A percentile compares a stretch with the other conserved stretches of the same genome.
phyloP scores from a whole-genome alignment of 1,140 invertebrate genomes.

The Triops cancriformis region DNA sequence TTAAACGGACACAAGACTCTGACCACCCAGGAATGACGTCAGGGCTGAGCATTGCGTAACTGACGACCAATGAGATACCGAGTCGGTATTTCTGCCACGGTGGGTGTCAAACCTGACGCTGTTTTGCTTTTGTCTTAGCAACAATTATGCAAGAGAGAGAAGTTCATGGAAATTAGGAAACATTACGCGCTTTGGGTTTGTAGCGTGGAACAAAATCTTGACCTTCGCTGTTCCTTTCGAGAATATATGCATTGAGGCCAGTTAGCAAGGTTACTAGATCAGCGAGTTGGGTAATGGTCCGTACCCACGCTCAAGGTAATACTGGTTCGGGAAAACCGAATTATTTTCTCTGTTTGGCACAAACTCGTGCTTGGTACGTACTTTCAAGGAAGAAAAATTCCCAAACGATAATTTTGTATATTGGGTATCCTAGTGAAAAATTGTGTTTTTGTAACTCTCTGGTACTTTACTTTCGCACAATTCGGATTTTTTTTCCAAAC shows the following conservation, averaged over 20 bases:
- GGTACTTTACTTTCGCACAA: too few species aligned
- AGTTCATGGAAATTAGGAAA: too few species aligned
- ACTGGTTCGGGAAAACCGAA: neutral
- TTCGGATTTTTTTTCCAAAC: too few species aligned
- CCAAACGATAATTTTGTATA: neutral
- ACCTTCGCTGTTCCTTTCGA: neutral
- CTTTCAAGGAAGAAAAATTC: neutral
- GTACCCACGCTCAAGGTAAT: neutral
- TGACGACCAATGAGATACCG: too few species aligned
- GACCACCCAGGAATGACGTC: neutral
- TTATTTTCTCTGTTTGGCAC: neutral
- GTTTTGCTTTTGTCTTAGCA: too few species aligned
- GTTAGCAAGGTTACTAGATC: neutral
- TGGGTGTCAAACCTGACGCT: too few species aligned
- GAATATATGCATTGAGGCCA: slow-evolving; percentile 2
- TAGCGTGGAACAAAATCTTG: neutral
- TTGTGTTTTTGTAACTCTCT: too few species aligned
- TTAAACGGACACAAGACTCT: neutral
- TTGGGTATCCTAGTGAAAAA: too few species aligned
- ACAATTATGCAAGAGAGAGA: too few species aligned
- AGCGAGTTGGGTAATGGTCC: neutral
- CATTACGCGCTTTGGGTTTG: too few species aligned
- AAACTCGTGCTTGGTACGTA: neutral
- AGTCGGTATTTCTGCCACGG: too few species aligned
- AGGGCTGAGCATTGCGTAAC: too few species aligned